Evolutionary conservation across 1,140 invertebrate genomes (phyloP).

Genomic region (Danaus melanippus): DNA sequence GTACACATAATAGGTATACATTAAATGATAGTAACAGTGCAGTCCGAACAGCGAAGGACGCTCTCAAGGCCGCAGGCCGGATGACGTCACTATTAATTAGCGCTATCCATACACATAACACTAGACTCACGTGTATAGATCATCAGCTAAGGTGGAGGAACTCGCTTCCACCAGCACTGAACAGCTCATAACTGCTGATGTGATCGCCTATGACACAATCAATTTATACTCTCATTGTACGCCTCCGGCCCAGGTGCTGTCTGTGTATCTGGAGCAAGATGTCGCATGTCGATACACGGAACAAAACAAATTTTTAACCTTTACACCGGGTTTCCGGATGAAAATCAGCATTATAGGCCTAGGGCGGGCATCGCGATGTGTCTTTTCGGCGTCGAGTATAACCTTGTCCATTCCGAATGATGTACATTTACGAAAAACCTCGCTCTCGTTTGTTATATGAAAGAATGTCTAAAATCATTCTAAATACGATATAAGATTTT

Average conservation of each 20-base stretch:
- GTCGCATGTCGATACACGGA: slow-evolving; percentile 11
- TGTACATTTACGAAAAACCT: too few relatives aligned
- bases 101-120: neutral
- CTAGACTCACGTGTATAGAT: slow-evolving; percentile 50
- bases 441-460: too few relatives aligned
- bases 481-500: too few relatives aligned
- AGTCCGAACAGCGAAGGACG: slow-evolving; percentile 20
- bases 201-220: slow-evolving; percentile 6
- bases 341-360: slow-evolving; percentile 24
- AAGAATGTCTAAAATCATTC: too few relatives aligned
- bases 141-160: slow-evolving; percentile 39
- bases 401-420: too few relatives aligned
- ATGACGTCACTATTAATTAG: slow-evolving; percentile 31
- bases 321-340: slow-evolving; percentile 24
- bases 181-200: slow-evolving; percentile 35
- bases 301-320: slow-evolving; percentile 14
- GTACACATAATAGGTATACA: too few relatives aligned
- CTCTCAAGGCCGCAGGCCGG: slow-evolving; percentile 26
- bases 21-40: too few relatives aligned
- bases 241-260: neutral
- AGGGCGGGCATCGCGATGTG: slow-evolving; percentile 18
- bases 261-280: neutral
- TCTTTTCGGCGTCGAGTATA: slow-evolving; percentile 18
- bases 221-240: neutral
- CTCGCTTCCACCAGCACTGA: slow-evolving; percentile 39